phyloP scores from a whole-genome alignment of 1,140 invertebrate genomes.

The Monochamus saltuarius region DNA sequence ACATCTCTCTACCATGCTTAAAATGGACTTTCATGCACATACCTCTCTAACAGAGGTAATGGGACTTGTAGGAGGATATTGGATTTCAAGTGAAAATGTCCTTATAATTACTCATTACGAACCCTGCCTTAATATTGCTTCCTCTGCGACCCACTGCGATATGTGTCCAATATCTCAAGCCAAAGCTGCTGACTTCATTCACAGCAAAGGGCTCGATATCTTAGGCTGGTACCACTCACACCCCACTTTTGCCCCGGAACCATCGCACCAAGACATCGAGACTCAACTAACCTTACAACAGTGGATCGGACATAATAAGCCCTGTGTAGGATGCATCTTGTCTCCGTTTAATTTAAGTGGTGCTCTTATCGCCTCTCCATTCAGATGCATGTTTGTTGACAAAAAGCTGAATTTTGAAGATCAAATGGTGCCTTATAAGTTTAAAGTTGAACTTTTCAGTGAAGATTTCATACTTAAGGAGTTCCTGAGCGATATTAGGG shows the following conservation, averaged over 20 bases:
- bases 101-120: conserved; percentile 57
- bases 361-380: conserved; percentile 46
- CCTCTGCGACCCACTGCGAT: conserved; percentile 70
- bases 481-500: conserved; percentile 32
- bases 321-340: conserved; percentile 62
- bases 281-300: conserved; percentile 61
- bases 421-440: conserved; percentile 48
- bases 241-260: conserved; percentile 64
- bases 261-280: conserved; percentile 63
- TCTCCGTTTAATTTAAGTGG: conserved; percentile 56
- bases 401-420: conserved; percentile 42
- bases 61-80: conserved; percentile 67
- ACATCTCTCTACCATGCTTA: conserved; percentile 59
- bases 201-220: conserved; percentile 52
- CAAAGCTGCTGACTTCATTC: conserved; percentile 59
- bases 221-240: conserved; percentile 70
- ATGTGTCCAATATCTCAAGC: conserved; percentile 65
- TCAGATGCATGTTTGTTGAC: conserved; percentile 46
- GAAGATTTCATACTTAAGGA: conserved; percentile 32
- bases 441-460: conserved; percentile 43
- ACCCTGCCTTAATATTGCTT: conserved; percentile 58
- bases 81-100: conserved; percentile 41
- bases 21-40: conserved; percentile 72
- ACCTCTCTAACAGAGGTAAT: conserved; percentile 68
- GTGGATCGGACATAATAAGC: conserved; percentile 57